Conservation (phyloP, 2,113 vertebrate genomes). For the Ceyx cyanopectus region DNA sequence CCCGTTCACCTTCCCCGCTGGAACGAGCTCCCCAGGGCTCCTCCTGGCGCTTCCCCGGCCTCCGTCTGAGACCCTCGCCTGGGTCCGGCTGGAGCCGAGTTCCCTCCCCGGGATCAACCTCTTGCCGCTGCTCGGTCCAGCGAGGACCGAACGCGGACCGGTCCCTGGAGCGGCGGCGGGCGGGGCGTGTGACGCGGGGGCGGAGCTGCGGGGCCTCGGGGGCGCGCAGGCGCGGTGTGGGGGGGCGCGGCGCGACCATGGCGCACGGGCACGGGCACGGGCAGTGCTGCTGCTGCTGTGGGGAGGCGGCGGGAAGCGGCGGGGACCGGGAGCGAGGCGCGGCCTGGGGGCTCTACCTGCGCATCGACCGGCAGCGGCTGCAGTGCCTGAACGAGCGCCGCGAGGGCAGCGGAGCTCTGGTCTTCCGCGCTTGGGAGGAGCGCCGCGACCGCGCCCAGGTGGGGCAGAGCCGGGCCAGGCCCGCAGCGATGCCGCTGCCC, state of each 20-base stretch:
- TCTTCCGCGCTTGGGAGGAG: conserved; percentile 95
- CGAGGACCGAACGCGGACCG: background rate
- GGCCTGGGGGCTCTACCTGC: conserved; percentile 88
- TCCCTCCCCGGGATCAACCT: too few relatives aligned
- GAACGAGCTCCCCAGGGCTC: background rate
- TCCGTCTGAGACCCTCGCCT: too few relatives aligned
- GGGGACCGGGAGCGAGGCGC: conserved; percentile 67
- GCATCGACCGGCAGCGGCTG: conserved; percentile 90
- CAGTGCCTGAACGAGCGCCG: conserved; percentile 95
- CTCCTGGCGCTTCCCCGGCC: too few relatives aligned
- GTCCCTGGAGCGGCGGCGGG: background rate
- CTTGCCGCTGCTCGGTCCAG: too few relatives aligned
- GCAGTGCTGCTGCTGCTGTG: background rate
- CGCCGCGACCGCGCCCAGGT: conserved; percentile 88
- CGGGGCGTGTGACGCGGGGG: background rate
- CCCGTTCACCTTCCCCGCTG: background rate
- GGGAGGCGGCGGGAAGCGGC: conserved; percentile 59
- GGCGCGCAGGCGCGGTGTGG: background rate
- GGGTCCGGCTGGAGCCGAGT: too few relatives aligned
- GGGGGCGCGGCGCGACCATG: conserved; percentile 13
- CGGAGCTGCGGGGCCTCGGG: background rate
- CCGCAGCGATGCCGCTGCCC: too few relatives aligned
- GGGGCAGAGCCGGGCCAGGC: background rate
- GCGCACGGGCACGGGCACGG: conserved; percentile 43
- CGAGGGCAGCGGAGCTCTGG: conserved; percentile 90